Percentiles rank a stretch among this genome's conserved stretches.
Evolutionary conservation across 2,888 invertebrate species (phyloP).

Genomic region (Cephalotes varians): DNA sequence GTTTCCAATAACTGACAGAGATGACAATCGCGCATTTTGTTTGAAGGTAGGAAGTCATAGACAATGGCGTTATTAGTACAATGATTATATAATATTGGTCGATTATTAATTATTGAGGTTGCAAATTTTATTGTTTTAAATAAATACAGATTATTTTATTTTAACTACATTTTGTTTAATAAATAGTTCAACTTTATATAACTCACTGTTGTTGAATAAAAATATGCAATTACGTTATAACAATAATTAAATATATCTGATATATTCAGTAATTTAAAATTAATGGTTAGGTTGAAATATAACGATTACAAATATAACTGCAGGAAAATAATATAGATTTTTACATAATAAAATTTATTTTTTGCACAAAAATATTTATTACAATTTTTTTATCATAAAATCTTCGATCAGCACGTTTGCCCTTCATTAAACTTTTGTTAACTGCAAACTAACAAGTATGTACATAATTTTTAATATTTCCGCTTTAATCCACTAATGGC

Average conservation of each 20-base stretch:
- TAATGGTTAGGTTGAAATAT: neutral
- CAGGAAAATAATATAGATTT: neutral
- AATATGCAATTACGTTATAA: neutral
- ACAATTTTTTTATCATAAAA: conserved; percentile 33
- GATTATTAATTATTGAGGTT: conserved; percentile 29
- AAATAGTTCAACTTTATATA: neutral
- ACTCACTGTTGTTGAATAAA: neutral
- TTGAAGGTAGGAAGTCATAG: neutral
- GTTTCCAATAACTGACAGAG: conserved; percentile 44
- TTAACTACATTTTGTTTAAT: neutral
- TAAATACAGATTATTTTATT: conserved; percentile 6
- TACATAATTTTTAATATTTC: conserved; percentile 58
- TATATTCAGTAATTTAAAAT: neutral
- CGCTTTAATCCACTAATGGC: neutral
- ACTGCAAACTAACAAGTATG: conserved; percentile 38
- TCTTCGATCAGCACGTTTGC: conserved; percentile 59
- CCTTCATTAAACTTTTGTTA: conserved; percentile 65
- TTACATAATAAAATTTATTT: conserved; percentile 54
- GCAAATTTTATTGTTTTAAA: neutral
- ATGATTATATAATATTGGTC: neutral
- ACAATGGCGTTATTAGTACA: neutral
- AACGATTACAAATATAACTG: neutral
- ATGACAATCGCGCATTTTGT: conserved; percentile 9
- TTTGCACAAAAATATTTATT: conserved; percentile 53
- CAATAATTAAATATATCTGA: neutral